These are phyloP conservation scores for Sandelia bainsii DNA, from an alignment of 2,797 vertebrate genomes.

Conservation along the genomic window DNA sequence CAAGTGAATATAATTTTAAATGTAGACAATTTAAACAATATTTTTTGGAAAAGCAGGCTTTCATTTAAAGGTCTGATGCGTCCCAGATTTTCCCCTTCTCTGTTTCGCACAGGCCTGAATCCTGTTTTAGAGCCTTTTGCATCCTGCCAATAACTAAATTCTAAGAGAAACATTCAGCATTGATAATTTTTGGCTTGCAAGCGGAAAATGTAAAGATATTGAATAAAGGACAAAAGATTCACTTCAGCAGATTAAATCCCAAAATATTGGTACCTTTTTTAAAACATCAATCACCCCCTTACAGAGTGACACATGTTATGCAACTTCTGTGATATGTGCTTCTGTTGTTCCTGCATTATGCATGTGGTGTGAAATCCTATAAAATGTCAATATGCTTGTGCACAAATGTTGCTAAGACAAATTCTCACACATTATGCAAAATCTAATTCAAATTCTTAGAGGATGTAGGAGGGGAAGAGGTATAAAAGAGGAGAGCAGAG, in stretches of 20 bases:
- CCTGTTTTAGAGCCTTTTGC: constrained; percentile 39
- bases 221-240: constrained; percentile 45
- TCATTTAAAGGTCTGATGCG: constrained; percentile 38
- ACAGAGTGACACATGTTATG: constrained; percentile 38
- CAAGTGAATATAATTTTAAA: background rate
- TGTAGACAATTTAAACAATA: background rate
- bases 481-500: constrained; percentile 53
- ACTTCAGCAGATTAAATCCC: constrained; percentile 62
- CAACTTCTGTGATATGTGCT: constrained; percentile 41
- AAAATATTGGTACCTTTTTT: constrained; percentile 55
- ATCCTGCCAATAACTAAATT: constrained; percentile 50
- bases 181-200: constrained; percentile 9
- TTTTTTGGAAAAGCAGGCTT: constrained; percentile 14
- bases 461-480: constrained; percentile 60
- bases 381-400: constrained; percentile 62
- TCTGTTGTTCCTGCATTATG: constrained; percentile 55
- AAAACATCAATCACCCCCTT: constrained; percentile 38
- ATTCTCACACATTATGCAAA: constrained; percentile 71
- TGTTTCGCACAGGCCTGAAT: constrained; percentile 37
- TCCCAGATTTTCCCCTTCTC: constrained; percentile 41
- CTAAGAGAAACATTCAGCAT: constrained; percentile 34
- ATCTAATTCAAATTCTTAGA: constrained; percentile 68
- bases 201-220: constrained; percentile 42
- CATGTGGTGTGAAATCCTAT: constrained; percentile 69
- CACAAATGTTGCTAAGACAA: constrained; percentile 52